Evolutionary conservation across 2,797 vertebrate genomes (phyloP), one percentile per base, ranked within the genome.

Genomic region (Sebastes hubbsi): DNA sequence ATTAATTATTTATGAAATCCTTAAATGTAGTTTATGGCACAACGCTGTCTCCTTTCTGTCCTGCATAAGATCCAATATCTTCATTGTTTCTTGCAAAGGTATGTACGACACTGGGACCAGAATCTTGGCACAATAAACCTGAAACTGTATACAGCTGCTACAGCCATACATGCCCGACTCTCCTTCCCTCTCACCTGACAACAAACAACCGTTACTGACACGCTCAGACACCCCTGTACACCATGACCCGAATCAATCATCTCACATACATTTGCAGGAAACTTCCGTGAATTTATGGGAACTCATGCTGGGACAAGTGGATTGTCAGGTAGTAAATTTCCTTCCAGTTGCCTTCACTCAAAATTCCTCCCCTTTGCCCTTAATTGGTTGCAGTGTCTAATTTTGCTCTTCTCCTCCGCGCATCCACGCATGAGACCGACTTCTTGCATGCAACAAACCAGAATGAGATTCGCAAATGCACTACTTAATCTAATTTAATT

Each of bases 231-330:
- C 77, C 60, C 74, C 70, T 63, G 60, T 81, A 68, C 80, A 80
- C 90, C 76, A 61, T 93, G 87, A 92, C 87, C 88, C 87, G 90
- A 94, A 92, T 95, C 86, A 95, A 94, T 94, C 89, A 93, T 94
- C 88, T 95, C 69, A 77, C 94, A 94, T 93, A 95, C 95, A 68
- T 96, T 96, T 95, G 94, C 95, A 96, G 95, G 95, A 95, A 96
- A 95, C 95, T 91, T 95, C 95, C 92, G 86, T 96, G 95, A 96
- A 94, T 95, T 95, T 96, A 95, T 95, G 94, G 95, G 92, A 96
- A 93, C 95, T 95, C 94, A 95, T 95, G 95, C 94, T 93, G 95
- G 94, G 92, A 95, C 95, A 88, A 95, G 94, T 93, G 95, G 91
- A 94, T 91, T 94, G 93, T 95, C 95, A 96, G 95, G 95, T 96